Percentiles rank a stretch among this genome's conserved stretches.
Conservation (phyloP, 2,113 vertebrate genomes). For the Ammospiza caudacuta region DNA sequence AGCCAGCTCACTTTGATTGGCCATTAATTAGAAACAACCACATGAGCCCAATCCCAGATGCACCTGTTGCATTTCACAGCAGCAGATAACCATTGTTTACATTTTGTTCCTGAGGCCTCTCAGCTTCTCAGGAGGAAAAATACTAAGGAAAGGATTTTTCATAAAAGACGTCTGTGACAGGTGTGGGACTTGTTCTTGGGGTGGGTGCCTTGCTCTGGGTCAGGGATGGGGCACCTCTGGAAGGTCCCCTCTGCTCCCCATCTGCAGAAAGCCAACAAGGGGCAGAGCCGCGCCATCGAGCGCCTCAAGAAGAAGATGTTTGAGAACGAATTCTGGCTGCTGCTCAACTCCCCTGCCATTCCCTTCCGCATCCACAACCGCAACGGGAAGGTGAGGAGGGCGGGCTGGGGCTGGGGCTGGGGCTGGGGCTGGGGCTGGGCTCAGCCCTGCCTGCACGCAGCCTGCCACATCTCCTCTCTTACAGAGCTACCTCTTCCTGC, state of each 20-base stretch:
- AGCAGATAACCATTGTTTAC: no score
- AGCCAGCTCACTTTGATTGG: no score
- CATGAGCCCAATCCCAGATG: no score
- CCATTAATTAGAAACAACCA: no score
- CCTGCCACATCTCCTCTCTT: background rate
- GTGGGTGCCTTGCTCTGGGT: background rate
- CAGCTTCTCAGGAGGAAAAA: no score
- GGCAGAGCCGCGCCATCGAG: conserved; percentile 90
- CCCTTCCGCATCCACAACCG: conserved; percentile 97
- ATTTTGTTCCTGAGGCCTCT: no score
- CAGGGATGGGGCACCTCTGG: background rate
- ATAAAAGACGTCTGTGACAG: no score
- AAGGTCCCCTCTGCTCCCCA: background rate
- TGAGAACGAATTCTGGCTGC: conserved; percentile 95
- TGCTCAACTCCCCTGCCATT: conserved; percentile 93
- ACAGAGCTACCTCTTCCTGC: conserved; percentile 92
- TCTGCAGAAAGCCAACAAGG: conserved; percentile 90
- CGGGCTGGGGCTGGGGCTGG: background rate
- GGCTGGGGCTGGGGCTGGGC: background rate
- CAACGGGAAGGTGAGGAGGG: conserved; percentile 89
- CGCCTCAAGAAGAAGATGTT: conserved; percentile 99
- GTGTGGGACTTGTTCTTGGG: background rate
- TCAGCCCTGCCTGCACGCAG: background rate
- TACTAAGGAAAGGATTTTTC: no score
- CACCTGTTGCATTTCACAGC: no score